Evolutionary conservation across 2,797 vertebrate species (phyloP).

Genomic region (Leucoraja ocellata): DNA sequence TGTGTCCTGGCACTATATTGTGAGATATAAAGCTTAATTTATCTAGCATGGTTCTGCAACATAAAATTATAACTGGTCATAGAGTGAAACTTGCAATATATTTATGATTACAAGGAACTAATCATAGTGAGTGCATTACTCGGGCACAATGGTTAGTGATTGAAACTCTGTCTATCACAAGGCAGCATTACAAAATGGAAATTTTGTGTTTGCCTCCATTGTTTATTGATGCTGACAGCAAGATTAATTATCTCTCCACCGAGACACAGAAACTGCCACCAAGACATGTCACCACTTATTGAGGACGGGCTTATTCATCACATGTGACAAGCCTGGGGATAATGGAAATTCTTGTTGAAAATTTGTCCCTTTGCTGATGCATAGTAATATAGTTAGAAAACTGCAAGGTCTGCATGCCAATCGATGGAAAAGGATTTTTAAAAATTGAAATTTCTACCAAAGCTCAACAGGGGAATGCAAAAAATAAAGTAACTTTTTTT

Average conservation of each 20-base stretch:
- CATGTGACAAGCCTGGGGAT: slow-evolving; percentile 51
- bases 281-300: slow-evolving; percentile 52
- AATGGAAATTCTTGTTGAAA: slow-evolving; percentile 50
- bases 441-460: background rate
- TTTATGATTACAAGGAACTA: slow-evolving; percentile 32
- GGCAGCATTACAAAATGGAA: slow-evolving; percentile 46
- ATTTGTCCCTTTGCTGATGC: slow-evolving; percentile 51
- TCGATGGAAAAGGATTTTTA: slow-evolving; percentile 39
- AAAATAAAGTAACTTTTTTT: slow-evolving; percentile 51
- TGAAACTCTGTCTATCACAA: slow-evolving; percentile 47
- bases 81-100: background rate
- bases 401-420: slow-evolving; percentile 47
- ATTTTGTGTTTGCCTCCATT: slow-evolving; percentile 42
- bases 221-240: slow-evolving; percentile 48
- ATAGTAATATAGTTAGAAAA: slow-evolving; percentile 45
- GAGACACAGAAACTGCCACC: slow-evolving; percentile 49
- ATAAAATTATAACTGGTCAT: background rate
- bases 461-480: slow-evolving; percentile 40
- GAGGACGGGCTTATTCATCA: slow-evolving; percentile 50
- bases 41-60: background rate
- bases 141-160: slow-evolving; percentile 41
- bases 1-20: background rate
- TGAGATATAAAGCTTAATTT: background rate
- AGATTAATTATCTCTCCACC: slow-evolving; percentile 50
- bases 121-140: slow-evolving; percentile 42